A percentile compares a stretch with the other conserved stretches of the same genome.
phyloP scores from a whole-genome alignment of 2,888 invertebrate genomes.

The Agrilus biguttatus region DNA sequence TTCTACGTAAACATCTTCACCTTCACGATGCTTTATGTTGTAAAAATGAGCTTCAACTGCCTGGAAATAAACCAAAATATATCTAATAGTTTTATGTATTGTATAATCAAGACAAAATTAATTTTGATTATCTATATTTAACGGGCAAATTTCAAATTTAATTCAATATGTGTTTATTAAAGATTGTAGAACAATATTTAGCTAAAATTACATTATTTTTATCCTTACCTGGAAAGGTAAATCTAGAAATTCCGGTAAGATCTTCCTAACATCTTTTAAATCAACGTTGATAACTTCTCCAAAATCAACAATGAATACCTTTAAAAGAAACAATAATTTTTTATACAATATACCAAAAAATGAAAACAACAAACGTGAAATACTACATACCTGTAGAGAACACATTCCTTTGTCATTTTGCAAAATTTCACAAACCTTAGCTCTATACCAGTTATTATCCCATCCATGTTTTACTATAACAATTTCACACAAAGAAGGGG shows the following conservation, averaged over 20 bases:
- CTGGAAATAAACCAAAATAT: constrained; percentile 4
- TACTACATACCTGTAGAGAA: too few relatives aligned
- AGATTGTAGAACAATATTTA: too few relatives aligned
- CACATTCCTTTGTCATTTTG: not conserved
- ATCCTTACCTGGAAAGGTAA: constrained; percentile 5
- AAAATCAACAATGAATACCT: constrained; percentile 7
- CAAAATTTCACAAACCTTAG: constrained; percentile 3
- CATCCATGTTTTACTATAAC: constrained; percentile 6
- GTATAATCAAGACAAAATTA: too few relatives aligned
- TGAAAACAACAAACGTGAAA: too few relatives aligned
- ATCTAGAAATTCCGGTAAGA: constrained; percentile 1
- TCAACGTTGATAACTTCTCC: constrained; percentile 2
- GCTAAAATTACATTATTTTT: not conserved
- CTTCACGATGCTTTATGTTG: constrained; percentile 5
- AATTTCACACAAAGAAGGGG: constrained; percentile 2
- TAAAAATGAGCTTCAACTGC: constrained; percentile 6
- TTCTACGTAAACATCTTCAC: not conserved
- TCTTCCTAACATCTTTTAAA: constrained; percentile 3
- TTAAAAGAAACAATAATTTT: not conserved
- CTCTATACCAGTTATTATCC: constrained; percentile 6
- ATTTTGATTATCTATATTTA: not conserved
- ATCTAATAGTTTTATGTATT: not conserved
- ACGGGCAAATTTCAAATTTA: too few relatives aligned
- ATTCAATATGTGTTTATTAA: too few relatives aligned
- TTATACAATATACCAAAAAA: too few relatives aligned